Evolutionary conservation across 2,888 invertebrate genomes (phyloP), one percentile per base, ranked within the genome.

Genomic region (Ligdia adustata): DNA sequence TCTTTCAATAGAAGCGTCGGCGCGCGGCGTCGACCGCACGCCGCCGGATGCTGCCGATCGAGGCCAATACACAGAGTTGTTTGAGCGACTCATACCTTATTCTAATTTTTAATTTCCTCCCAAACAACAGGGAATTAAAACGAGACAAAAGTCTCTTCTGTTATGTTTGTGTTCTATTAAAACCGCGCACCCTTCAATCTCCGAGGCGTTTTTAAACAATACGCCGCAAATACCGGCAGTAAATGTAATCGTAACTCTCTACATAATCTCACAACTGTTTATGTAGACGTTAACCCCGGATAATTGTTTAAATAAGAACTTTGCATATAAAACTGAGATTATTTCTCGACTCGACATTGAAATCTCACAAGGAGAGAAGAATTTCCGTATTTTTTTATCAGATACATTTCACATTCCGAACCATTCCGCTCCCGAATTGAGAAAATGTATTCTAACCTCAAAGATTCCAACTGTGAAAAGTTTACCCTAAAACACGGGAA

Each of bases 401-500:
- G n/a, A n/a, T n/a, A n/a, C n/a, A n/a, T n/a, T n/a, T n/a, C n/a
- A n/a, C n/a, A n/a, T n/a, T n/a, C n/a, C n/a, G n/a, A n/a, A n/a
- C n/a, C n/a, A n/a, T n/a, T n/a, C n/a, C n/a, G n/a, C n/a, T n/a
- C n/a, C n/a, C n/a, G n/a, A n/a, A n/a, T n/a, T n/a, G n/a, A n/a
- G n/a, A n/a, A n/a, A n/a, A n/a, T n/a, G n/a, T n/a, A n/a, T n/a
- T n/a, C n/a, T n/a, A n/a, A n/a, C n/a, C n/a, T n/a, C n/a, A n/a
- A n/a, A n/a, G n/a, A n/a, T 67, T 66, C 59, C 64, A 61, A 56
- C 59, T 54, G 60, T 52, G 50, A 53, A 57, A 62, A 69, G 62
- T 70, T 69, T 60, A 62, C 62, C 58, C 64, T 60, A 46, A 48
- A 67, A 66, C 60, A 65, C 44, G 55, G 63, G 61, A 66, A 68